Evolutionary conservation across 1,140 invertebrate species (phyloP).

Genomic region (Lysiphlebus fabarum): DNA sequence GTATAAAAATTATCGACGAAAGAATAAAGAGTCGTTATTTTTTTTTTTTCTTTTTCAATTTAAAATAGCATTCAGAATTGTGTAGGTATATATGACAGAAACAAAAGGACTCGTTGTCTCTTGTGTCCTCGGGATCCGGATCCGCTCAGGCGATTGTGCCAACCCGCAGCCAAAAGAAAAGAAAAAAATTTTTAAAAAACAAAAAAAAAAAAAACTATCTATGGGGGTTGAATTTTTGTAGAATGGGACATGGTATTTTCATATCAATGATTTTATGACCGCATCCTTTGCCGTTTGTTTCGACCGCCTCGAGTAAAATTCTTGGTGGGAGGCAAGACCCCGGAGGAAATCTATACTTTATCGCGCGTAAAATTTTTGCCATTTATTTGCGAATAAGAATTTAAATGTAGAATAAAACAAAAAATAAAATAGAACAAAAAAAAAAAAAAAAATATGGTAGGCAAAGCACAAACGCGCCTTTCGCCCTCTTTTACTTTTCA

Average conservation of each 20-base stretch:
- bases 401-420: conserved; percentile 52
- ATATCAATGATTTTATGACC: conserved; percentile 59
- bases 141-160: not conserved
- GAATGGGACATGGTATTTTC: conserved; percentile 50
- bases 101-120: conserved; percentile 39
- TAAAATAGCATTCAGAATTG: not conserved
- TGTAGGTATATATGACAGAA: conserved; percentile 25
- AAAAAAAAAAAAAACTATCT: conserved; percentile 13
- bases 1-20: not conserved
- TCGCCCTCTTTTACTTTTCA: conserved; percentile 24
- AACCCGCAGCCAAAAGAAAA: not conserved
- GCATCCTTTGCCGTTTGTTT: conserved; percentile 42
- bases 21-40: conserved; percentile 1
- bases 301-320: conserved; percentile 25
- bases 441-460: conserved; percentile 22
- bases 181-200: not conserved
- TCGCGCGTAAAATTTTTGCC: conserved; percentile 57
- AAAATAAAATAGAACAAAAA: conserved; percentile 18
- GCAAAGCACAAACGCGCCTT: conserved; percentile 23
- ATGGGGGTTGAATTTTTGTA: conserved; percentile 12
- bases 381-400: conserved; percentile 59
- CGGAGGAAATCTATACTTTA: conserved; percentile 56
- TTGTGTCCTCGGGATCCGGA: conserved; percentile 12
- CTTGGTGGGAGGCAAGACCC: conserved; percentile 15
- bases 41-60: conserved; percentile 6